Percentiles rank a stretch among this genome's conserved stretches.
Evolutionary conservation across 2,888 invertebrate genomes (phyloP).

Genomic region (Cyrtodaria siliqua): DNA sequence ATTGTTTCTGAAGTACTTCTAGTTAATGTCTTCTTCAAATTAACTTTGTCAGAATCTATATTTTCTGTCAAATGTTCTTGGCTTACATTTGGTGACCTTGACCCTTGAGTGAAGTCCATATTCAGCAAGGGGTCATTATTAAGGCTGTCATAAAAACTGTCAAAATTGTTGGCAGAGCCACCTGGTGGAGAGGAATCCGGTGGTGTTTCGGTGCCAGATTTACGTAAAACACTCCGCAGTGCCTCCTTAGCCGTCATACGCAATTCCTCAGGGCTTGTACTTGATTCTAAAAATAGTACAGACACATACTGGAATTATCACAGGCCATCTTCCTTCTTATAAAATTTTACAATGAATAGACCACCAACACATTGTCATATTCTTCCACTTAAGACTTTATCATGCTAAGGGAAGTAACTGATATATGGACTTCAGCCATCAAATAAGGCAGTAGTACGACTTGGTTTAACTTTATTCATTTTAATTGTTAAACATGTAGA

Average conservation of each 20-base stretch:
- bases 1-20: conserved; percentile 60
- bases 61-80: conserved; percentile 11
- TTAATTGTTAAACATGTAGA: too few species aligned
- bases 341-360: too few species aligned
- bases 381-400: too few species aligned
- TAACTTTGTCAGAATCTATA: conserved; percentile 1
- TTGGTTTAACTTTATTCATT: too few species aligned
- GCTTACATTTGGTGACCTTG: conserved; percentile 30
- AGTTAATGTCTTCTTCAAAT: conserved; percentile 32
- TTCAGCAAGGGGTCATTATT: conserved; percentile 75
- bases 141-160: conserved; percentile 69
- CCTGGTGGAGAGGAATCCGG: conserved; percentile 27
- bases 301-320: neutral
- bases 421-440: too few species aligned
- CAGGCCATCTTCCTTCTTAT: too few species aligned
- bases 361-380: too few species aligned
- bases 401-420: too few species aligned
- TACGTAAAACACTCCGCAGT: conserved; percentile 73
- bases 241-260: conserved; percentile 72
- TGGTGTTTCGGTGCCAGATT: conserved; percentile 72
- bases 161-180: conserved; percentile 22
- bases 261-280: conserved; percentile 74
- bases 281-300: conserved; percentile 62
- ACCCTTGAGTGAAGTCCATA: conserved; percentile 63
- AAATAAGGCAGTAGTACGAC: too few species aligned